Percentiles rank a stretch among this genome's conserved stretches.
Evolutionary conservation across 2,797 vertebrate genomes (phyloP).

Genomic region (Carapus acus): DNA sequence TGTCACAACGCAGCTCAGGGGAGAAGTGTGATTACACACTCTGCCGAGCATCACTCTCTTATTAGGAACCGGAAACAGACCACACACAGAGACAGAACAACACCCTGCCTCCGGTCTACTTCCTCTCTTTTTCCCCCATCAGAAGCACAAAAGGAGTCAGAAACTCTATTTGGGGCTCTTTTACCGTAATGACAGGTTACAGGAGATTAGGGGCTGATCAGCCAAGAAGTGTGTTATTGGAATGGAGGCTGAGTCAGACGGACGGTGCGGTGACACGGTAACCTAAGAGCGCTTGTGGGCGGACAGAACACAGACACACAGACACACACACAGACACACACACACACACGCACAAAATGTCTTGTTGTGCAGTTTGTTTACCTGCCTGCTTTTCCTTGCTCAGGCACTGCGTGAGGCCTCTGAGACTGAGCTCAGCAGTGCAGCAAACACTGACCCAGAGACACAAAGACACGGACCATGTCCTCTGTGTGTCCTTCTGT

Average conservation of each 20-base stretch:
- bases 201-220: neutral
- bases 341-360: too few relatives aligned
- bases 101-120: neutral
- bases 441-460: neutral
- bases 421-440: neutral
- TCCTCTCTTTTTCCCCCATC: neutral
- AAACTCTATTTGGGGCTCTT: neutral
- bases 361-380: conserved; percentile 10
- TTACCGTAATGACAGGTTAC: conserved; percentile 23
- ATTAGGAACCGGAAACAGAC: conserved; percentile 10
- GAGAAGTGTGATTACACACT: too few relatives aligned
- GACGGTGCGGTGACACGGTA: neutral
- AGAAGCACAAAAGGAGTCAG: neutral
- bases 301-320: neutral
- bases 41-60: too few relatives aligned
- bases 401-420: conserved; percentile 1
- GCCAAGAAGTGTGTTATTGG: conserved; percentile 20
- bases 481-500: neutral
- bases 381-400: neutral
- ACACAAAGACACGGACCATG: neutral
- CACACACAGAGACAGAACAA: conserved; percentile 16
- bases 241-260: conserved; percentile 8
- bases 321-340: neutral
- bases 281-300: neutral
- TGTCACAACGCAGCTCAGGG: conserved; percentile 1